A percentile compares a stretch with the other conserved stretches of the same genome.
Evolutionary conservation across 2,888 invertebrate species (phyloP).

Genomic region (Ochropleura leucogaster): DNA sequence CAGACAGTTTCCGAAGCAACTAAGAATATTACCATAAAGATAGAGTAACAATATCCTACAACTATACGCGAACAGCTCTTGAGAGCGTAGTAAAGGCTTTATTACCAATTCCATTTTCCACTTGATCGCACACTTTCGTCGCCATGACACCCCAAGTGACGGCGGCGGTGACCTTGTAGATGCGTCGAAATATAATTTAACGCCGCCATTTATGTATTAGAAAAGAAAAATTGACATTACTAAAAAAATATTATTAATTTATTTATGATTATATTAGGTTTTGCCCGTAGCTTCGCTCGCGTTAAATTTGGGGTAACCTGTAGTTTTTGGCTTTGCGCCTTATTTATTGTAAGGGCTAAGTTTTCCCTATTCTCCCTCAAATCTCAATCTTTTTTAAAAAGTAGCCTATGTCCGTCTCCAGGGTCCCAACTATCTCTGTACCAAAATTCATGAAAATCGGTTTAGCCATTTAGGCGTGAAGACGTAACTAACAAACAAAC

Average conservation of each 20-base stretch:
- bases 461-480: too few species aligned
- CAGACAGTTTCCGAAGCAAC: neutral
- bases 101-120: conserved; percentile 56
- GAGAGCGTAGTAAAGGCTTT: conserved; percentile 35
- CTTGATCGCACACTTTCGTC: conserved; percentile 36
- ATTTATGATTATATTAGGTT: too few species aligned
- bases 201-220: conserved; percentile 22
- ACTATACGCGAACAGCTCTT: conserved; percentile 11
- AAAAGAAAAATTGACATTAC: neutral
- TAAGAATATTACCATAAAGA: conserved; percentile 13
- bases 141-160: conserved; percentile 34
- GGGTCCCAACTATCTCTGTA: too few species aligned
- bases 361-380: too few species aligned
- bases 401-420: too few species aligned
- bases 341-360: too few species aligned
- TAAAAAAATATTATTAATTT: neutral
- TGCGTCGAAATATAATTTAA: conserved; percentile 6
- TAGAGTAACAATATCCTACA: conserved; percentile 26
- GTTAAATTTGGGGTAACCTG: too few species aligned
- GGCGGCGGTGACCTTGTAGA: conserved; percentile 35
- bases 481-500: too few species aligned
- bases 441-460: too few species aligned
- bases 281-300: too few species aligned
- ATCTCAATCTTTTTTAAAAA: too few species aligned
- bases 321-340: too few species aligned